These are phyloP conservation scores for Manis crassicaudata DNA, from an alignment of 2,797 vertebrate genomes.

Conservation along the genomic window DNA sequence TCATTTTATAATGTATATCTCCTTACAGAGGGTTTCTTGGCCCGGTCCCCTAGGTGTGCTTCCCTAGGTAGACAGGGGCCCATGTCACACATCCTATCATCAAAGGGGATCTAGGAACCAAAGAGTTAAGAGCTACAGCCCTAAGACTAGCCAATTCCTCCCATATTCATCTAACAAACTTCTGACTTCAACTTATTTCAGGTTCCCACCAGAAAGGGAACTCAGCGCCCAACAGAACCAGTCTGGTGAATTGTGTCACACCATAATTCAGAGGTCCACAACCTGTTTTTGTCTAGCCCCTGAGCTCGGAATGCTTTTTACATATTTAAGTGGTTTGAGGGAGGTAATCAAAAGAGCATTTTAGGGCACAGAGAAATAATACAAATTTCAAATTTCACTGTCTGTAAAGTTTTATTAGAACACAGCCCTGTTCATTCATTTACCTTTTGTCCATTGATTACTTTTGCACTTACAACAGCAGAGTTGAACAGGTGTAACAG, in stretches of 20 bases:
- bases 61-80: neutral
- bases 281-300: neutral
- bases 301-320: neutral
- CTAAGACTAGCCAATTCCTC: neutral
- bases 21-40: neutral
- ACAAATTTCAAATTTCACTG: neutral
- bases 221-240: neutral
- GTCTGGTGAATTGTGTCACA: neutral
- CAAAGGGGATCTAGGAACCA: neutral
- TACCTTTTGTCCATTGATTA: neutral
- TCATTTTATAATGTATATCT: neutral
- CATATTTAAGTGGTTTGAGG: neutral
- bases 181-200: slow-evolving; percentile 9
- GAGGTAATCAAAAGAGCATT: neutral
- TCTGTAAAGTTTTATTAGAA: neutral
- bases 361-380: neutral
- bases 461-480: neutral
- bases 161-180: neutral
- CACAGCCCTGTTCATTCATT: neutral
- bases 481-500: neutral
- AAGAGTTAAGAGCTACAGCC: neutral
- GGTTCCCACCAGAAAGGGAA: neutral
- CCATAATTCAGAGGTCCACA: neutral
- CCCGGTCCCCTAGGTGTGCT: neutral
- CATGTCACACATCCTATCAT: neutral